A percentile compares a stretch with the other conserved stretches of the same genome.
phyloP scores from a whole-genome alignment of 2,113 vertebrate species.

The Puffinus mauretanicus region DNA sequence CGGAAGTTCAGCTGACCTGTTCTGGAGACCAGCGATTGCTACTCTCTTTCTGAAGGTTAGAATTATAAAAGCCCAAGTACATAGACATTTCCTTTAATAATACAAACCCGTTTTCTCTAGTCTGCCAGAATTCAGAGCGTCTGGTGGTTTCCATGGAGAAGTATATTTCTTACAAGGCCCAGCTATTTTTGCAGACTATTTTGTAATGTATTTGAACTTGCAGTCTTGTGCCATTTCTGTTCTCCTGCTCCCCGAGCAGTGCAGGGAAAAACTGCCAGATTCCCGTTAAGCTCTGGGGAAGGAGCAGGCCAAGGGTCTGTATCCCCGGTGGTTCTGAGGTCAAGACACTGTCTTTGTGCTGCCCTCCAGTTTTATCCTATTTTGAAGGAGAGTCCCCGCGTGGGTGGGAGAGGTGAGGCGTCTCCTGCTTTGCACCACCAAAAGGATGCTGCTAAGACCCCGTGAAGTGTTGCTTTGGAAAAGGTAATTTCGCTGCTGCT shows the following conservation, averaged over 20 bases:
- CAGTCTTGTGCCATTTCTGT: constrained; percentile 35
- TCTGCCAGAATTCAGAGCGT: constrained; percentile 58
- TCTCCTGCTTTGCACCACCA: neutral
- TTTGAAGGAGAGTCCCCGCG: neutral
- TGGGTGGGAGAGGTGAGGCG: neutral
- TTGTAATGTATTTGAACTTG: constrained; percentile 52
- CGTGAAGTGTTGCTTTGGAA: neutral
- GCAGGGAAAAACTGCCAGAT: neutral
- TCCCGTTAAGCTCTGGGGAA: neutral
- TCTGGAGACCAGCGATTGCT: neutral
- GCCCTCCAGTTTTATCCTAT: neutral
- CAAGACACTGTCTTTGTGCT: neutral
- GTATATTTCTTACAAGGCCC: constrained; percentile 56
- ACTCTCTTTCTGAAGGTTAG: neutral
- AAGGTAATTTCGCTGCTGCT: neutral
- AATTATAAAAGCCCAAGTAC: neutral
- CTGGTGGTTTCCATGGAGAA: constrained; percentile 69
- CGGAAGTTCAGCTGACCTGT: neutral
- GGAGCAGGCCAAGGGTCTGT: neutral
- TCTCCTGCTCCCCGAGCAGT: neutral
- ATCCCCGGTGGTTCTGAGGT: neutral
- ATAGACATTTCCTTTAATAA: constrained; percentile 53
- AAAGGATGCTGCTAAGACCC: neutral
- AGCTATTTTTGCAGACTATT: constrained; percentile 68
- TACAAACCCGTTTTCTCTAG: neutral